Evolutionary conservation across 2,113 vertebrate genomes (phyloP), one percentile per base, ranked within the genome.

Genomic region (Oenanthe oenanthe): DNA sequence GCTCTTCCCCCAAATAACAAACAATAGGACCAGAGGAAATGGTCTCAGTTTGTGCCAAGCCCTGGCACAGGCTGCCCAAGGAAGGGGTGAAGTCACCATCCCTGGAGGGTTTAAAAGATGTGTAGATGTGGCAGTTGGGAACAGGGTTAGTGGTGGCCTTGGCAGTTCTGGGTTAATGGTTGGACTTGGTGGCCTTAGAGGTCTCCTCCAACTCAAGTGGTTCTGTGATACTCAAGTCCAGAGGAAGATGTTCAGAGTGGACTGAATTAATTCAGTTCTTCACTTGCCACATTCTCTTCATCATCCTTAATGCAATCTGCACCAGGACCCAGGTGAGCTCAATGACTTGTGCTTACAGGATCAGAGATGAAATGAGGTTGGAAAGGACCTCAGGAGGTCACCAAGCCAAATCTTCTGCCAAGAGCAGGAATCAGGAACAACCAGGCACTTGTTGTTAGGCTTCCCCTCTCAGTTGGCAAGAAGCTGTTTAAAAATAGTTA

Each of bases 381-480:
- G 57, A 66, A 82, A 16, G 51, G 10, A 34, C n/a, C 40, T 66
- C 51, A 66, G 47, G 50, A 81, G 18, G 28, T 62, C 66, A 40
- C 12, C 14, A 31, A 63, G 25, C 18, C 58, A 88, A 34, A 74
- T 47, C 43, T 60, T 51, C 67, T 85, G 42, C 70, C 67, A 71
- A 40, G 32, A 83, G 87, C n/a, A 62, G 42, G 25, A 67, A 6
- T 42, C 56, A 4, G 26, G 18, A 61, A 28, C 21, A 71, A 45
- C 34, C 61, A 65, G 34, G 34, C 15, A 13, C 29, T 74, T 0
- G 0, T 8, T 45, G 16, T 73, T n/a, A 43, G 17, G 8, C 43
- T 81, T 29, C 24, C 21, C 26, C 45, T 81, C 60, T 74, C 61
- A n/a, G 6, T 0, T 50, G 74, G 34, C 43, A 82, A 62, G 29